Percentiles rank a stretch among this genome's conserved stretches.
Evolutionary conservation across 2,113 vertebrate genomes (phyloP).

Genomic region (Salvelinus alpinus): DNA sequence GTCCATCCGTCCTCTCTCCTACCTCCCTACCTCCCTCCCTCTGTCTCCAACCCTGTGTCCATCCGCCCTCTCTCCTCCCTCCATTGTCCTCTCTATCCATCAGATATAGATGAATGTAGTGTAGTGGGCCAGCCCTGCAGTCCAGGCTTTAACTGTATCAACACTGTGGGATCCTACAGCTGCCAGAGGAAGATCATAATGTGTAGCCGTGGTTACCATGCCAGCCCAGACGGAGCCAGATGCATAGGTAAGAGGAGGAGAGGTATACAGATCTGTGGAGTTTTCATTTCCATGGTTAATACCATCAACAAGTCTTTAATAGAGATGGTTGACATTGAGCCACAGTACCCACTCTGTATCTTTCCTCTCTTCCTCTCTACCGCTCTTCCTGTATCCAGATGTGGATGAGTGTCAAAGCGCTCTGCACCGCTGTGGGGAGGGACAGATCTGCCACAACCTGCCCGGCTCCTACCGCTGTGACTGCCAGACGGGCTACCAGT

Average conservation of each 20-base stretch:
- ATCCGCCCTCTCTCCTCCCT: slow-evolving; percentile 14
- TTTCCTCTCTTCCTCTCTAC: slow-evolving; percentile 1
- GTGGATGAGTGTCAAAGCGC: slow-evolving; percentile 85
- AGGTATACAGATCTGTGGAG: background rate
- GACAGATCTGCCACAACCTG: slow-evolving; percentile 87
- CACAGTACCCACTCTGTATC: background rate
- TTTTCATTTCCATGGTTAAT: background rate
- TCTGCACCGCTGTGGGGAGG: slow-evolving; percentile 80
- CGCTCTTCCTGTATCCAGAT: slow-evolving; percentile 67
- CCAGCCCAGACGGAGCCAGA: slow-evolving; percentile 82
- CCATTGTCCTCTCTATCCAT: background rate
- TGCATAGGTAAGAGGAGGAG: slow-evolving; percentile 82
- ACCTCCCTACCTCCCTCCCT: slow-evolving; percentile 14
- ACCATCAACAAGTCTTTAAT: background rate
- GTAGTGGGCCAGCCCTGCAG: slow-evolving; percentile 79
- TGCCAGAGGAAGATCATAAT: slow-evolving; percentile 83
- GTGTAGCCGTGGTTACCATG: slow-evolving; percentile 86
- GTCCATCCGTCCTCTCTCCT: background rate
- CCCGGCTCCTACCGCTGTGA: slow-evolving; percentile 90
- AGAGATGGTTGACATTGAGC: background rate
- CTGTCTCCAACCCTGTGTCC: slow-evolving; percentile 3
- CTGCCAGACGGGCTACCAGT: slow-evolving; percentile 87
- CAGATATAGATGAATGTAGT: slow-evolving; percentile 72
- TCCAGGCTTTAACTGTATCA: slow-evolving; percentile 86
- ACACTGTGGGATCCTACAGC: slow-evolving; percentile 88